Percentiles rank a stretch among this genome's conserved stretches.
Evolutionary conservation across 2,797 vertebrate species (phyloP).

Genomic region (Hoplostethus mediterraneus): DNA sequence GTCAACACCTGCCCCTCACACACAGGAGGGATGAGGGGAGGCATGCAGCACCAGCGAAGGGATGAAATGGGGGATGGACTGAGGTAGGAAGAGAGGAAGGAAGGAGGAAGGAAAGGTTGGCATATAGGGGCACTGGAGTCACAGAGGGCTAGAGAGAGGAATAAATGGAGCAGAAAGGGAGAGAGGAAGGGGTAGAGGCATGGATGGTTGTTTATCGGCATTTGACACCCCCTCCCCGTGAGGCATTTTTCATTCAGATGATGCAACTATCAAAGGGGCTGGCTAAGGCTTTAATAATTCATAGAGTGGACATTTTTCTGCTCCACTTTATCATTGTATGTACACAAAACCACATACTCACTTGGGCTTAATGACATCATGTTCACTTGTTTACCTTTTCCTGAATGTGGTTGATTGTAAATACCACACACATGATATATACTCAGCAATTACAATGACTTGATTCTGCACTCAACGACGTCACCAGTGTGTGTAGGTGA

Average conservation of each 20-base stretch:
- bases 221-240: neutral
- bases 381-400: neutral
- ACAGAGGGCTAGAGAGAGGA: slow-evolving; percentile 9
- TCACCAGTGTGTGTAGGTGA: too few relatives aligned
- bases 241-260: too few relatives aligned
- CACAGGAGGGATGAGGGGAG: slow-evolving; percentile 70
- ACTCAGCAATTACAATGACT: too few relatives aligned
- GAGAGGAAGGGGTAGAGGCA: neutral
- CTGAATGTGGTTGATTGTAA: neutral
- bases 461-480: too few relatives aligned
- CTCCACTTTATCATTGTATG: neutral
- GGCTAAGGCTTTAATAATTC: too few relatives aligned
- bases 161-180: slow-evolving; percentile 18
- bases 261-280: too few relatives aligned
- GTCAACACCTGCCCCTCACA: slow-evolving; percentile 82
- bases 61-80: slow-evolving; percentile 39
- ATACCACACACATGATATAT: neutral
- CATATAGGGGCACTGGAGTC: slow-evolving; percentile 17
- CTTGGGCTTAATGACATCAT: slow-evolving; percentile 4
- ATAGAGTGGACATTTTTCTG: too few relatives aligned
- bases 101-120: slow-evolving; percentile 10
- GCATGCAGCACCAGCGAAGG: slow-evolving; percentile 56
- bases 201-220: neutral
- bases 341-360: neutral
- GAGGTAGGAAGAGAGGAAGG: slow-evolving; percentile 18